Evolutionary conservation across 2,797 vertebrate species (phyloP).

Genomic region (Sebastes taczanowskii): DNA sequence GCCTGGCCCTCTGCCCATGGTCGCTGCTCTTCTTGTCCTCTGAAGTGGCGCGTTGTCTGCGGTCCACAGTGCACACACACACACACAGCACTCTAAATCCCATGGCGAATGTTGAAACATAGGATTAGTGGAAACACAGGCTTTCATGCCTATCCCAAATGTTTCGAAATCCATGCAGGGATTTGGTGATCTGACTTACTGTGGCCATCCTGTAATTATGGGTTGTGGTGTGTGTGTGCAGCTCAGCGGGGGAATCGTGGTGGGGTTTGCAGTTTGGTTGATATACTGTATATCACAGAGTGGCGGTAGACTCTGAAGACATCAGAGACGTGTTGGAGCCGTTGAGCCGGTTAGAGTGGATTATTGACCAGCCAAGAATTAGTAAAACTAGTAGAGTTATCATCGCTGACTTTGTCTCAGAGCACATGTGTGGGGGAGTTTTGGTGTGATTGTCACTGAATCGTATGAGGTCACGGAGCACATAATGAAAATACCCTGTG

Average conservation of each 20-base stretch:
- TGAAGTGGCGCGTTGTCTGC: constrained; percentile 50
- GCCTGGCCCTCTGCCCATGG: constrained; percentile 44
- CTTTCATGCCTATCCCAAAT: constrained; percentile 51
- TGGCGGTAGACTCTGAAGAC: neutral
- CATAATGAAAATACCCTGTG: neutral
- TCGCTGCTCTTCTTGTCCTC: constrained; percentile 37
- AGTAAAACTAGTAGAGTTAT: neutral
- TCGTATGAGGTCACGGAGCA: neutral
- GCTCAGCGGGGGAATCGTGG: constrained; percentile 14
- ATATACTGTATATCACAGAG: constrained; percentile 2
- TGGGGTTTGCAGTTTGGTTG: constrained; percentile 16
- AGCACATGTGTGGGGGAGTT: neutral
- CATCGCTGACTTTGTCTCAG: neutral
- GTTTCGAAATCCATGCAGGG: constrained; percentile 57
- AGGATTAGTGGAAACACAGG: constrained; percentile 59
- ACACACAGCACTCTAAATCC: constrained; percentile 27
- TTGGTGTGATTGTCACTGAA: neutral
- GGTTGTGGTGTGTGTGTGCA: constrained; percentile 26
- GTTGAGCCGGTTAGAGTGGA: neutral
- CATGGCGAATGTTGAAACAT: constrained; percentile 43
- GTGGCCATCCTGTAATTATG: constrained; percentile 54
- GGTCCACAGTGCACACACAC: constrained; percentile 10
- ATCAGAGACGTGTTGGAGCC: neutral
- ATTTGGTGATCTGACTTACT: constrained; percentile 44
- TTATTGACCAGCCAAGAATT: neutral